Evolutionary conservation across 2,113 vertebrate genomes (phyloP).

Genomic region (Strix aluco): DNA sequence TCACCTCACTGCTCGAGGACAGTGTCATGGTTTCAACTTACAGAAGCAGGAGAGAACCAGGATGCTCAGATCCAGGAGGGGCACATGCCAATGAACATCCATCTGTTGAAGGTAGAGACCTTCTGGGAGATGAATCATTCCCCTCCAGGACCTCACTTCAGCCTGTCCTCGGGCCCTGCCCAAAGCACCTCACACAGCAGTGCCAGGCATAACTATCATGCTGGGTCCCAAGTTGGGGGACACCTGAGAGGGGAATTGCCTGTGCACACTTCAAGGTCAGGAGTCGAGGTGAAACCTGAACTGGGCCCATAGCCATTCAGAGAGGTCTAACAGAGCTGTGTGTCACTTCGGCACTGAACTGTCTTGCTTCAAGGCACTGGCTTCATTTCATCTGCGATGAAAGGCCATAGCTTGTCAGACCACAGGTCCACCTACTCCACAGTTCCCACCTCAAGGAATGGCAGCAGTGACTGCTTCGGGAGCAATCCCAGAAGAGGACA

Average conservation of each 20-base stretch:
- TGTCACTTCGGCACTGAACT: neutral
- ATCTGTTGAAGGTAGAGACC: neutral
- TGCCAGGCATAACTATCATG: neutral
- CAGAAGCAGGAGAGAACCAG: neutral
- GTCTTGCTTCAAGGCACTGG: neutral
- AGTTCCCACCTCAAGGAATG: fast-evolving
- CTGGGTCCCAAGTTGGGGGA: neutral
- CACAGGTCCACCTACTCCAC: neutral
- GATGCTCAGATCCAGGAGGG: neutral
- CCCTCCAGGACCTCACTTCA: neutral
- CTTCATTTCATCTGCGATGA: neutral
- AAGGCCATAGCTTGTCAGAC: neutral
- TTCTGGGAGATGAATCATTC: neutral
- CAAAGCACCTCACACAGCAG: neutral
- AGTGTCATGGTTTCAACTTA: neutral
- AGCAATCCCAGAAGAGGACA: neutral
- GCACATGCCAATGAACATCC: neutral
- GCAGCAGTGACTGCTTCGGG: neutral
- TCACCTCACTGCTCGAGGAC: neutral
- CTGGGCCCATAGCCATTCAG: neutral
- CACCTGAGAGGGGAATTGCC: neutral
- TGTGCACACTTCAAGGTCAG: neutral
- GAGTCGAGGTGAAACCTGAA: neutral
- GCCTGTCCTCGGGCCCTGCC: neutral
- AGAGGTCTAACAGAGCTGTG: neutral